phyloP scores from a whole-genome alignment of 2,888 invertebrate genomes.

The Apotomis betuletana region DNA sequence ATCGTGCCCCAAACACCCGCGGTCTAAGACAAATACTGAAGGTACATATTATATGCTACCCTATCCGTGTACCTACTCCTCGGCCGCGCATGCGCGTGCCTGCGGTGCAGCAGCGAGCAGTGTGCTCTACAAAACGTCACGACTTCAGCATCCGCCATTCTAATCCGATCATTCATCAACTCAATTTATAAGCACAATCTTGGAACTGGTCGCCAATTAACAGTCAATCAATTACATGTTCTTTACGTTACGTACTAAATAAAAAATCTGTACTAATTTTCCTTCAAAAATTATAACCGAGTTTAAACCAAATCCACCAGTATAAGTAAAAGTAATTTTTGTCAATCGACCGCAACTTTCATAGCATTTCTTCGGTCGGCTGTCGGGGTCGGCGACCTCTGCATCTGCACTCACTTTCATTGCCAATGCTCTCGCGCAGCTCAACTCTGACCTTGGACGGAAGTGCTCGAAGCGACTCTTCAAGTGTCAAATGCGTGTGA shows the following conservation, averaged over 20 bases:
- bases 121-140: background rate
- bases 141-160: conserved; percentile 22
- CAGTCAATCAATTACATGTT: background rate
- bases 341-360: background rate
- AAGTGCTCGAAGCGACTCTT: background rate
- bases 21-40: no score
- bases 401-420: conserved; percentile 10
- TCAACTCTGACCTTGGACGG: conserved; percentile 21
- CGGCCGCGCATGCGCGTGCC: no score
- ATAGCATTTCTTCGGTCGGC: background rate
- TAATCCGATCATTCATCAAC: conserved; percentile 1
- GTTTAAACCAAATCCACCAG: no score
- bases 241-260: no score
- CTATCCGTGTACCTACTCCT: no score
- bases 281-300: no score
- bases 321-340: no score
- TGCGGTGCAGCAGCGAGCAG: no score
- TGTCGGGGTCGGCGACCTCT: conserved; percentile 5
- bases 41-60: no score
- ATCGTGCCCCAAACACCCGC: no score
- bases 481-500: no score
- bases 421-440: conserved; percentile 3
- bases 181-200: background rate
- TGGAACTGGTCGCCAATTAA: background rate
- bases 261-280: no score